These are phyloP conservation scores for Serripes groenlandicus DNA, from an alignment of 2,888 invertebrate genomes.

Conservation along the genomic window DNA sequence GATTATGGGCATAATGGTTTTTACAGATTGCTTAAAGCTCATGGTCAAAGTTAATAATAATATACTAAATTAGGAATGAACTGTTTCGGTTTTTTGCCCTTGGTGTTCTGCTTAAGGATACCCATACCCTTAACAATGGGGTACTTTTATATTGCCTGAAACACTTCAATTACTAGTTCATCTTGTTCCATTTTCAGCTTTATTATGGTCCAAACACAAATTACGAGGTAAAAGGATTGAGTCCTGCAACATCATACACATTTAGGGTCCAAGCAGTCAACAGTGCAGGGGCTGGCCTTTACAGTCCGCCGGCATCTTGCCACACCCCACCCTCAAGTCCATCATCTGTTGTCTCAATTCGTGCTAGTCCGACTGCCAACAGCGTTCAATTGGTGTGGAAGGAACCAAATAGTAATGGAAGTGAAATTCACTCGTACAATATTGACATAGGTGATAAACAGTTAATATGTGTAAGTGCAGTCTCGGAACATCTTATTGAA, in stretches of 20 bases:
- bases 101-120: neutral
- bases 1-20: too few relatives aligned
- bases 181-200: constrained; percentile 82
- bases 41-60: too few relatives aligned
- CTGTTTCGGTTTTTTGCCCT: too few relatives aligned
- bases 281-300: constrained; percentile 92
- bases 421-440: constrained; percentile 92
- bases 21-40: too few relatives aligned
- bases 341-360: constrained; percentile 88
- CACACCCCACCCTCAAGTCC: constrained; percentile 94
- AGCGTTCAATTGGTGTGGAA: constrained; percentile 90
- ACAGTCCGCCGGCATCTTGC: constrained; percentile 90
- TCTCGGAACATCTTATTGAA: constrained; percentile 88
- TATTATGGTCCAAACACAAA: constrained; percentile 83
- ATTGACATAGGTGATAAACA: constrained; percentile 89
- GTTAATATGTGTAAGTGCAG: constrained; percentile 78
- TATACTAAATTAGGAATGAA: too few relatives aligned
- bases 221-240: constrained; percentile 91
- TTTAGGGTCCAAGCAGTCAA: constrained; percentile 94
- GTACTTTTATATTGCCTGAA: too few relatives aligned
- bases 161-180: too few relatives aligned
- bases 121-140: neutral
- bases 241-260: constrained; percentile 93
- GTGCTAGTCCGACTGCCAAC: constrained; percentile 89
- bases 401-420: constrained; percentile 92